Percentiles rank a stretch among this genome's conserved stretches.
Conservation (phyloP, 1,140 invertebrate genomes). For the Drosophila pseudoobscura region DNA sequence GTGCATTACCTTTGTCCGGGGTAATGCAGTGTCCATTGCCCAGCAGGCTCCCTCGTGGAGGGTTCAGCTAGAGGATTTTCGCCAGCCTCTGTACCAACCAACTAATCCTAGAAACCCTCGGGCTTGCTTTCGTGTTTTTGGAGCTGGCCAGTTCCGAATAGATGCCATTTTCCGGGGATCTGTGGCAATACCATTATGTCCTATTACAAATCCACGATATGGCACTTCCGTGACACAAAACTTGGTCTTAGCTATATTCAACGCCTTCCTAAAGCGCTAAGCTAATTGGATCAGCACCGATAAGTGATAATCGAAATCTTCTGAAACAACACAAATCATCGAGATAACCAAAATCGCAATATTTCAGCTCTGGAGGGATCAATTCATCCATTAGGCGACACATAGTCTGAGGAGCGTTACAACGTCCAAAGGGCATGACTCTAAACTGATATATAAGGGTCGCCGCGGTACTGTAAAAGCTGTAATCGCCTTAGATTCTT, state of each 20-base stretch:
- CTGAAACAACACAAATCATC: too few species aligned
- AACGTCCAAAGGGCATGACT: too few species aligned
- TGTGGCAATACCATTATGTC: constrained; percentile 14
- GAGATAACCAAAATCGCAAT: background rate
- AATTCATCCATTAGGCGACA: too few species aligned
- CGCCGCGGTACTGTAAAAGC: too few species aligned
- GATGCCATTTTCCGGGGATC: constrained; percentile 36
- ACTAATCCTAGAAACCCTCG: constrained; percentile 59
- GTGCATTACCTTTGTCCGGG: too few species aligned
- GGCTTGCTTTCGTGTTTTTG: constrained; percentile 29
- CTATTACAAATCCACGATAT: constrained; percentile 43
- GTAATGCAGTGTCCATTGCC: too few species aligned
- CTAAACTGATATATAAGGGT: too few species aligned
- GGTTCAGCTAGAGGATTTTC: too few species aligned
- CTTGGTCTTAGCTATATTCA: background rate
- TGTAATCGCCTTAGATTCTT: too few species aligned
- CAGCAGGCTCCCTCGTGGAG: too few species aligned
- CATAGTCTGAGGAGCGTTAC: too few species aligned
- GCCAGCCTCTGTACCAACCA: constrained; percentile 35
- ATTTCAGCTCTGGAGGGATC: too few species aligned
- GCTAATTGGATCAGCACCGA: background rate
- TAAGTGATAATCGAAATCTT: background rate
- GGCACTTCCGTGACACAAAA: constrained; percentile 5
- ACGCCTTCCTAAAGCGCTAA: background rate
- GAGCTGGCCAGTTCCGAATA: constrained; percentile 26